phyloP scores from a whole-genome alignment of 2,797 vertebrate species.

The Chlorospingus flavigularis region DNA sequence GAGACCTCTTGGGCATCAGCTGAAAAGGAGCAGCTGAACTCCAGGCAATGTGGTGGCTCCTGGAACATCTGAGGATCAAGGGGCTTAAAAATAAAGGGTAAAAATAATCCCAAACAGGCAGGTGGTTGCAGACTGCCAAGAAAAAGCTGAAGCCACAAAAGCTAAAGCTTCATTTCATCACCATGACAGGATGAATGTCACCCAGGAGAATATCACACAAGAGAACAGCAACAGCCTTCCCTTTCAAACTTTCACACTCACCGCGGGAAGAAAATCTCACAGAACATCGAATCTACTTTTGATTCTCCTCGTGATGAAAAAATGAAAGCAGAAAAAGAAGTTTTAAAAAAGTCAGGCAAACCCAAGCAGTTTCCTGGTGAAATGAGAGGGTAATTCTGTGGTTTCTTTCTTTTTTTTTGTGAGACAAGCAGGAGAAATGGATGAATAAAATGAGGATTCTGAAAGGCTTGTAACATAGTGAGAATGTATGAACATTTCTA shows the following conservation, averaged over 20 bases:
- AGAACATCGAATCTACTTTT: not conserved
- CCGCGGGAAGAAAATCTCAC: not conserved
- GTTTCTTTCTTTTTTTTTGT: not conserved
- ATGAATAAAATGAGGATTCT: not conserved
- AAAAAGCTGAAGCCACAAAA: not conserved
- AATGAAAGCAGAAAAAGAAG: not conserved
- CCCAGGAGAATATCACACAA: not conserved
- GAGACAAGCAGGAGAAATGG: not conserved
- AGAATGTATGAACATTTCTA: not conserved
- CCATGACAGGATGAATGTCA: not conserved
- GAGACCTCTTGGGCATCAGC: not conserved
- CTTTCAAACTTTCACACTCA: not conserved
- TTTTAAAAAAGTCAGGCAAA: not conserved
- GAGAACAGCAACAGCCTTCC: not conserved
- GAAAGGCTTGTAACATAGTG: not conserved
- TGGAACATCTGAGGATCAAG: not conserved
- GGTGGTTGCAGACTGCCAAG: not conserved
- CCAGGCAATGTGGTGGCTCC: not conserved
- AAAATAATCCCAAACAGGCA: constrained; percentile 10
- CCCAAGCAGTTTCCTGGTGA: not conserved
- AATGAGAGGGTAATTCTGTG: not conserved
- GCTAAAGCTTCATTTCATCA: not conserved
- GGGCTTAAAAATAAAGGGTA: not conserved
- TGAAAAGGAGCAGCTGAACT: constrained; percentile 8
- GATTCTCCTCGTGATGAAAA: not conserved